Evolutionary conservation across 2,113 vertebrate species (phyloP).

Genomic region (Dermatemys mawii): DNA sequence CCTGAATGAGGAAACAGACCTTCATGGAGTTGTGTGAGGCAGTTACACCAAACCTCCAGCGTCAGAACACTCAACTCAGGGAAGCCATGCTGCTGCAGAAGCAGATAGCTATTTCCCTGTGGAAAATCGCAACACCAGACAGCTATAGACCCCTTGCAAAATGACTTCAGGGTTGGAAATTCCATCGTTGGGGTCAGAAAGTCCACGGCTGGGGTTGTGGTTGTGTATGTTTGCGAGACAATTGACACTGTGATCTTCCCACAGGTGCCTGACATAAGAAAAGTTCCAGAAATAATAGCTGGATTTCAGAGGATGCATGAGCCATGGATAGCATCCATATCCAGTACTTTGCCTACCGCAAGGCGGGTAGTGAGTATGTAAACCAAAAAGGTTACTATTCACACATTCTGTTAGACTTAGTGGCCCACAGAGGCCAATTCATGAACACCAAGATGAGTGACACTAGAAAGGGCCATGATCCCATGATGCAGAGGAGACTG

Average conservation of each 20-base stretch:
- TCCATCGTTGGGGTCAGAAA: background rate
- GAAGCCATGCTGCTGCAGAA: background rate
- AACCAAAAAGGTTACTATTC: background rate
- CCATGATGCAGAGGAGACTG: background rate
- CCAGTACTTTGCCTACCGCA: no score
- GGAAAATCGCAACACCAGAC: background rate
- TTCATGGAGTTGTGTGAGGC: background rate
- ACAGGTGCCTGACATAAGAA: background rate
- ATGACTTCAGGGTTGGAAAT: background rate
- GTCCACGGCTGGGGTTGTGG: background rate
- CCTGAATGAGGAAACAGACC: background rate
- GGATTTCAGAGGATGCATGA: no score
- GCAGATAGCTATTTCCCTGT: background rate
- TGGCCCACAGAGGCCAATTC: no score
- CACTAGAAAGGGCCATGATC: background rate
- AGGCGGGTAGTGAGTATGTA: background rate
- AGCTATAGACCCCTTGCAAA: background rate
- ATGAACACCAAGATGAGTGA: background rate
- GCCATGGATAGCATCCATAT: no score
- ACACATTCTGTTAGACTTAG: background rate
- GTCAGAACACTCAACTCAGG: background rate
- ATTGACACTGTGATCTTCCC: background rate
- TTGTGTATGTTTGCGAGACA: background rate
- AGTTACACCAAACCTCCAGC: background rate
- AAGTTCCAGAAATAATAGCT: background rate